Evolutionary conservation across 2,113 vertebrate species (phyloP).

Genomic region (Campylomormyrus numenius): DNA sequence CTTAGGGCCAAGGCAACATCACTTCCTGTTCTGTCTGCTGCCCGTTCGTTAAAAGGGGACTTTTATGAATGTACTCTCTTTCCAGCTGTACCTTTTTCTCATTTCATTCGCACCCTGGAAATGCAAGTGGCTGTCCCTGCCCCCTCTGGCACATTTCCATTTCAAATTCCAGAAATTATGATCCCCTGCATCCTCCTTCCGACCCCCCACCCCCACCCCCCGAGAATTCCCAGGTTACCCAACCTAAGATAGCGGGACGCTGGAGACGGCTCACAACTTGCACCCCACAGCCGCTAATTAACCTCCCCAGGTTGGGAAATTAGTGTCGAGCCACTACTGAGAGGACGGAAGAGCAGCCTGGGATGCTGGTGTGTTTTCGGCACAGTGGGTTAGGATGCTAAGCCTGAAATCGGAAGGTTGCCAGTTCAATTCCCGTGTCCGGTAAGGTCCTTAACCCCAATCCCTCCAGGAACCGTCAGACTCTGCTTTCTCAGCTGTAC

Average conservation of each 20-base stretch:
- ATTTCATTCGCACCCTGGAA: constrained; percentile 4
- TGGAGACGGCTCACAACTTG: neutral
- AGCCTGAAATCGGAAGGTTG: neutral
- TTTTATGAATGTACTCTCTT: neutral
- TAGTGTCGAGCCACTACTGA: neutral
- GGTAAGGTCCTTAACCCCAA: neutral
- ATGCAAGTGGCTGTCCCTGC: neutral
- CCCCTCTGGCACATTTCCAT: neutral
- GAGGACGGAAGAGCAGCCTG: neutral
- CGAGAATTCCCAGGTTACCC: neutral
- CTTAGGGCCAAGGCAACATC: neutral
- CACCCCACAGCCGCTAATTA: neutral
- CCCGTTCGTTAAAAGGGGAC: neutral
- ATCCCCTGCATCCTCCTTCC: neutral
- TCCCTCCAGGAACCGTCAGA: neutral
- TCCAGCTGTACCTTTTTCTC: neutral
- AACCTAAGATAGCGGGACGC: neutral
- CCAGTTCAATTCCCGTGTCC: neutral
- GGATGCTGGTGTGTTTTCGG: neutral
- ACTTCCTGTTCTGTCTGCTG: neutral
- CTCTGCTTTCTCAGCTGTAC: neutral
- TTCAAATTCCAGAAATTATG: neutral
- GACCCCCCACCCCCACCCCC: neutral
- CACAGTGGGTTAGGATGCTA: neutral
- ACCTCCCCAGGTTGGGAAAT: neutral